These are phyloP conservation scores for Paratilapia polleni DNA, from an alignment of 2,113 vertebrate genomes.

Conservation along the genomic window DNA sequence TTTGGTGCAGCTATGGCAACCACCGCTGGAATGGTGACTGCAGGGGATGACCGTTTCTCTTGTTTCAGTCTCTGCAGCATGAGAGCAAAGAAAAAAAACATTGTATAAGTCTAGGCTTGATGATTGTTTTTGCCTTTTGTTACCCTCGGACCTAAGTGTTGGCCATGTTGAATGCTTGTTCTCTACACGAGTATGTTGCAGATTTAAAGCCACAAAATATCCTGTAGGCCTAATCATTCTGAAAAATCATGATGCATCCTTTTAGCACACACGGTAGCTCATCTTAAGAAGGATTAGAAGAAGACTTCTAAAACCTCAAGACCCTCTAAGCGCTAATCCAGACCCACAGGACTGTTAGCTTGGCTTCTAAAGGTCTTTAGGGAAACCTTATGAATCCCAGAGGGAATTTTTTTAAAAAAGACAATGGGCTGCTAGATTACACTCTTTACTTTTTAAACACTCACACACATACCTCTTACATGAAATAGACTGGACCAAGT, in stretches of 20 bases:
- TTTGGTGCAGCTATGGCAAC: constrained; percentile 73
- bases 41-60: constrained; percentile 62
- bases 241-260: constrained; percentile 34
- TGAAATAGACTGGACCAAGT: constrained; percentile 56
- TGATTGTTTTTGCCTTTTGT: not conserved
- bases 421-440: constrained; percentile 45
- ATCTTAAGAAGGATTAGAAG: constrained; percentile 57
- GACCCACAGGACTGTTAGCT: constrained; percentile 39
- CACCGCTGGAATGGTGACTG: constrained; percentile 55
- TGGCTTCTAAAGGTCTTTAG: constrained; percentile 41
- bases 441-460: constrained; percentile 38
- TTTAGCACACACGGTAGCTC: constrained; percentile 56
- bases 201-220: constrained; percentile 45
- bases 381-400: constrained; percentile 46
- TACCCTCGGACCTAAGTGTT: constrained; percentile 51
- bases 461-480: constrained; percentile 50
- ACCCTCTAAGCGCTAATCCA: constrained; percentile 56
- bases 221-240: constrained; percentile 46
- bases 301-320: constrained; percentile 41
- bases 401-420: constrained; percentile 22
- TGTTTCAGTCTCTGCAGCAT: constrained; percentile 74
- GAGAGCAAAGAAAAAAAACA: constrained; percentile 50
- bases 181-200: not conserved
- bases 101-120: constrained; percentile 53
- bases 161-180: constrained; percentile 43